Percentiles rank a stretch among this genome's conserved stretches.
Conservation (phyloP, 2,888 invertebrate species). For the Globia sparganii region DNA sequence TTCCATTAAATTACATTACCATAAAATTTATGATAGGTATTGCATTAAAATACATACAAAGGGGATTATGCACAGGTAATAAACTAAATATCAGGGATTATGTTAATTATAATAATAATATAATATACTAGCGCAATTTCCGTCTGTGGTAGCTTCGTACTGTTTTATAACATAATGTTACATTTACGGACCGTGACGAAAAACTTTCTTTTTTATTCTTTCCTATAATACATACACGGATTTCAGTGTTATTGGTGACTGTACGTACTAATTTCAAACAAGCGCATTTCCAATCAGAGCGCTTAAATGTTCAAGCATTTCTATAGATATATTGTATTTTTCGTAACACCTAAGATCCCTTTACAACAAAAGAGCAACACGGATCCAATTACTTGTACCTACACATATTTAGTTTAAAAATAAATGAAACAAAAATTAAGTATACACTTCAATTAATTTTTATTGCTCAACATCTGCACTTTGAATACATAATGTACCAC, state of each 20-base stretch:
- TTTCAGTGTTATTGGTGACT: not conserved
- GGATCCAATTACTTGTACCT: constrained; percentile 19
- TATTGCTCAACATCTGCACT: constrained; percentile 66
- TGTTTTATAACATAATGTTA: constrained; percentile 54
- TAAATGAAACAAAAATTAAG: constrained; percentile 51
- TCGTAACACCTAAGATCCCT: not conserved
- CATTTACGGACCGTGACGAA: constrained; percentile 57
- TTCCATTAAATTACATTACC: constrained; percentile 10
- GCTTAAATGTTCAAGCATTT: not conserved
- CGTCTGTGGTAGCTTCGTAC: constrained; percentile 43
- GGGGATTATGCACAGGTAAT: constrained; percentile 28
- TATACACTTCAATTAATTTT: constrained; percentile 70
- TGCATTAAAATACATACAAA: constrained; percentile 19
- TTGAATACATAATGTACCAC: constrained; percentile 68
- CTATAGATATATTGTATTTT: not conserved
- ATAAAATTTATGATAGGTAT: not conserved
- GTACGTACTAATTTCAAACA: not conserved
- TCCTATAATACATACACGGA: constrained; percentile 17
- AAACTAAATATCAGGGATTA: constrained; percentile 55
- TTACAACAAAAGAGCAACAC: not conserved
- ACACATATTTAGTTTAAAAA: constrained; percentile 35
- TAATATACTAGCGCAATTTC: constrained; percentile 36
- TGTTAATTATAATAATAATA: constrained; percentile 51
- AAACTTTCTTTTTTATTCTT: constrained; percentile 62
- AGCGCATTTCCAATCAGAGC: not conserved